These are phyloP conservation scores for Eretmocerus hayati DNA, from an alignment of 2,888 invertebrate genomes.

Conservation along the genomic window DNA sequence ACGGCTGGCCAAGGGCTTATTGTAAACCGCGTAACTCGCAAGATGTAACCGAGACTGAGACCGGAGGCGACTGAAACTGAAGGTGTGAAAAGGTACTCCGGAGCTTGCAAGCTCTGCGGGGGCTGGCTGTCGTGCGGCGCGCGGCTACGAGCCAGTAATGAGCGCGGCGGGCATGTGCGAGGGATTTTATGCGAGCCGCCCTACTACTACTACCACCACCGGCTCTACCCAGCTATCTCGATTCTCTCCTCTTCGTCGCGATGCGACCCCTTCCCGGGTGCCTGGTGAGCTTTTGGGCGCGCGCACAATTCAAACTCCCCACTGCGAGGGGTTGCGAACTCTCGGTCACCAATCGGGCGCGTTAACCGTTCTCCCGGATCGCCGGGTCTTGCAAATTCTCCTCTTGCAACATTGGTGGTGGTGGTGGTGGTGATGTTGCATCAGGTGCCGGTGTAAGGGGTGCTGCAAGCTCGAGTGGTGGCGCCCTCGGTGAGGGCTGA, in stretches of 20 bases:
- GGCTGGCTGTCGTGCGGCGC: conserved; percentile 33
- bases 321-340: no score
- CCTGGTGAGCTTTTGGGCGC: no score
- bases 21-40: no score
- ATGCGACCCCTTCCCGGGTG: conserved; percentile 39
- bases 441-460: no score
- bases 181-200: conserved; percentile 43
- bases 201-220: conserved; percentile 21
- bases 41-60: no score
- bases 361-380: conserved; percentile 7
- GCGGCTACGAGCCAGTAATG: conserved; percentile 45
- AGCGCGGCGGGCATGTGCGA: conserved; percentile 47
- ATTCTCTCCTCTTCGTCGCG: conserved; percentile 48
- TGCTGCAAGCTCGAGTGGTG: no score
- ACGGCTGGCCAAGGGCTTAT: no score
- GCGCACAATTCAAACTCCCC: no score
- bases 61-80: no score
- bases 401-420: no score
- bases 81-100: neutral
- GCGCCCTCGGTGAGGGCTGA: no score
- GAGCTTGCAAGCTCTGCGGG: neutral
- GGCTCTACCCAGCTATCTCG: conserved; percentile 28
- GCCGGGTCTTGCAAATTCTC: neutral
- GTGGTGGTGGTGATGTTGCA: no score
- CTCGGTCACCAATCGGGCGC: conserved; percentile 10